Percentiles rank a stretch among this genome's conserved stretches.
Conservation (phyloP, 2,888 invertebrate species). For the Imbricaverruca yamaguchii region DNA sequence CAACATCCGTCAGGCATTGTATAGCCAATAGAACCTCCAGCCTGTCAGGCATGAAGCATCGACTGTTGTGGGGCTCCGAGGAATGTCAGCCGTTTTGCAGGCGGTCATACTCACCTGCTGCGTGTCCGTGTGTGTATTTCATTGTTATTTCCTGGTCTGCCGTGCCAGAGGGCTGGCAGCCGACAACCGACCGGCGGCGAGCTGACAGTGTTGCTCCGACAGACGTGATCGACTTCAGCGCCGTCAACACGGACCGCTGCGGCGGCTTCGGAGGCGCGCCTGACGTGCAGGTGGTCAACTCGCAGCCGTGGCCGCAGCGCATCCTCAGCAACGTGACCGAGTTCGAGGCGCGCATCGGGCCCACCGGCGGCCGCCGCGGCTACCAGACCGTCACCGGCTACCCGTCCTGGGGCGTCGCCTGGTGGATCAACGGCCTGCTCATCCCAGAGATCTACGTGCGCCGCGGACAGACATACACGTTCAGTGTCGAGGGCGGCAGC, state of each 20-base stretch:
- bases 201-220: background rate
- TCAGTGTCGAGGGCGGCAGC: conserved; percentile 45
- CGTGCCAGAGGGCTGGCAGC: too few relatives aligned
- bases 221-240: conserved; percentile 60
- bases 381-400: conserved; percentile 65
- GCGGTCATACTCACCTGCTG: too few relatives aligned
- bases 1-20: too few relatives aligned
- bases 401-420: conserved; percentile 41
- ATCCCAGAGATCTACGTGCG: conserved; percentile 41
- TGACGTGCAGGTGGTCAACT: conserved; percentile 48
- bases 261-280: conserved; percentile 49
- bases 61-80: too few relatives aligned
- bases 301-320: conserved; percentile 61
- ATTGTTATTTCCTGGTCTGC: too few relatives aligned
- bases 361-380: conserved; percentile 70
- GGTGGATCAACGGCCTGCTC: conserved; percentile 41
- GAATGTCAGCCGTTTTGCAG: too few relatives aligned
- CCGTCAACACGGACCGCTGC: conserved; percentile 65
- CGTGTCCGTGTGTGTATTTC: too few relatives aligned
- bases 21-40: too few relatives aligned
- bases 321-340: conserved; percentile 54
- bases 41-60: too few relatives aligned
- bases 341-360: conserved; percentile 71
- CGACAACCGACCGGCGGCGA: too few relatives aligned
- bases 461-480: conserved; percentile 40